These are phyloP conservation scores for Strongylocentrotus purpuratus DNA, from an alignment of 35 echinoderm and acorn worm genomes.

Conservation along the genomic window DNA sequence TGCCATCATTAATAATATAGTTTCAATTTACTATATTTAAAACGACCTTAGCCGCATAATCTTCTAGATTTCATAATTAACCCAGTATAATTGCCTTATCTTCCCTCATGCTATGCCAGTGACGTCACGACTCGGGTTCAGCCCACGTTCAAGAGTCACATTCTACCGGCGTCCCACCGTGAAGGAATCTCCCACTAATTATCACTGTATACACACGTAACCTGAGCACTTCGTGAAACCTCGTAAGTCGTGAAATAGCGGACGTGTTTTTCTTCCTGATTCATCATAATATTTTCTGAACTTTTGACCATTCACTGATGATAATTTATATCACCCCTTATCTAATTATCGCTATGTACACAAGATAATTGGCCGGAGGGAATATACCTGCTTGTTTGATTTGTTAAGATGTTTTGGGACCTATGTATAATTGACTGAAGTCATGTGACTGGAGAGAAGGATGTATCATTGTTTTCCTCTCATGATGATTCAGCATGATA, in stretches of 20 bases:
- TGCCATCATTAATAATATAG: no score
- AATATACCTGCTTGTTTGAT: not conserved
- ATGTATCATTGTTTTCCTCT: not conserved
- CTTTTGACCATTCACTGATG: not conserved
- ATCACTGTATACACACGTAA: not conserved
- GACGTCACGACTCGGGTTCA: not conserved
- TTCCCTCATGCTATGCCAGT: conserved; percentile 15
- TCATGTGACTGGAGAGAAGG: not conserved
- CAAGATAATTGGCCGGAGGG: not conserved
- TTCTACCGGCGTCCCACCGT: not conserved
- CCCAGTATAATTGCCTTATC: not conserved
- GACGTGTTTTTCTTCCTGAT: not conserved
- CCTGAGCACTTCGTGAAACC: not conserved
- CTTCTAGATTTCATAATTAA: not conserved
- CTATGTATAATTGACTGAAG: not conserved
- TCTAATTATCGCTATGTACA: not conserved
- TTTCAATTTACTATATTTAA: no score
- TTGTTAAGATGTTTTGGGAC: not conserved
- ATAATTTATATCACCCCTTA: not conserved
- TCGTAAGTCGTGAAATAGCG: not conserved
- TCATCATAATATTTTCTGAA: not conserved
- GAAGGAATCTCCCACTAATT: not conserved
- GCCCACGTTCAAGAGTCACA: not conserved
- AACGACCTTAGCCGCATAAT: not conserved
- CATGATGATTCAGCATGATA: not conserved